Evolutionary conservation across 1,140 invertebrate species (phyloP).

Genomic region (Danaus melanippus): DNA sequence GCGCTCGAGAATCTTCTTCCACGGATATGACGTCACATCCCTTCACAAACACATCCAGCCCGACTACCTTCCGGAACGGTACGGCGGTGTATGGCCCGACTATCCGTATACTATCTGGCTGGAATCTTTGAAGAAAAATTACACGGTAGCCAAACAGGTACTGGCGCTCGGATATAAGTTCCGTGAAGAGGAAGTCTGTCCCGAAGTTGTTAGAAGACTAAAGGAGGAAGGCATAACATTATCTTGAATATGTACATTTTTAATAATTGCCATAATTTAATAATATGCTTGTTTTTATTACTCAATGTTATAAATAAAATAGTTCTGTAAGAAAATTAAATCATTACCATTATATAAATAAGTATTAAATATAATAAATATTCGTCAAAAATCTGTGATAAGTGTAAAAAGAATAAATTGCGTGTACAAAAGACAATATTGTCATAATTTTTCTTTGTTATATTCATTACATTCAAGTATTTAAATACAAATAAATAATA

Average conservation of each 20-base stretch:
- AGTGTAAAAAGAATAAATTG: not conserved
- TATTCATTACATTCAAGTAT: no score
- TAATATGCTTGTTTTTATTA: not conserved
- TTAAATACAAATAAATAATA: no score
- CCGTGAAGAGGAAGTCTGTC: conserved; percentile 69
- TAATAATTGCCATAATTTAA: conserved; percentile 10
- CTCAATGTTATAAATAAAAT: not conserved
- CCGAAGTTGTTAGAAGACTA: conserved; percentile 46
- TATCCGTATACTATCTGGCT: conserved; percentile 83
- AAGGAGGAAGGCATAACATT: conserved; percentile 44
- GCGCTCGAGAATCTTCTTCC: conserved; percentile 81
- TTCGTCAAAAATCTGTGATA: conserved; percentile 55
- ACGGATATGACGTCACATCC: conserved; percentile 82
- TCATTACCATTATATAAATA: not conserved
- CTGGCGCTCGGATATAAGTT: conserved; percentile 77
- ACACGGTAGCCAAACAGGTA: conserved; percentile 77
- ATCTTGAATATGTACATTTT: conserved; percentile 7
- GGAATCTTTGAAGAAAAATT: conserved; percentile 73
- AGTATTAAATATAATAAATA: conserved; percentile 17
- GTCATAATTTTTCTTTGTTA: no score
- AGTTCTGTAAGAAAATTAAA: not conserved
- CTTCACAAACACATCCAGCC: conserved; percentile 82
- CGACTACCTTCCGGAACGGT: conserved; percentile 79
- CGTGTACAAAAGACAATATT: no score
- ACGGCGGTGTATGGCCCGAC: conserved; percentile 81